Percentiles rank a stretch among this genome's conserved stretches.
Conservation (phyloP, 2,113 vertebrate species). For the Stomatorhinus ivindoensis region DNA sequence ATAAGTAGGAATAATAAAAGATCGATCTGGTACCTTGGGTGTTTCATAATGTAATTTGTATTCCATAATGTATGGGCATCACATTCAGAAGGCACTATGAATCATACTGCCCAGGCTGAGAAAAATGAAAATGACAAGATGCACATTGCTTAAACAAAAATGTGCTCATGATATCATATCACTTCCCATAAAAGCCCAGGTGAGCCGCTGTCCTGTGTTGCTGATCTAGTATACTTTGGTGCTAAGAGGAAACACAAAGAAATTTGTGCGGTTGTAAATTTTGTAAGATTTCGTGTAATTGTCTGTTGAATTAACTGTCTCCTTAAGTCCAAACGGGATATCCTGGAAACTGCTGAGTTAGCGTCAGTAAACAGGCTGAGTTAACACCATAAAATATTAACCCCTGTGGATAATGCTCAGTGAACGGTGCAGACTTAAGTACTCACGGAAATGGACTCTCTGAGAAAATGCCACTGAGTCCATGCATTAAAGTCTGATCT, state of each 20-base stretch:
- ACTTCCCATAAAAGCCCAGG: background rate
- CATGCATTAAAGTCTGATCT: background rate
- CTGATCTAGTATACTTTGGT: background rate
- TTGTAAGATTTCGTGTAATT: background rate
- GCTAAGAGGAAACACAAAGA: background rate
- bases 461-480: background rate
- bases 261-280: too few relatives aligned
- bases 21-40: background rate
- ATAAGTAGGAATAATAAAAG: background rate
- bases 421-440: background rate
- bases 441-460: background rate
- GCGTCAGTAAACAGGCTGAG: background rate
- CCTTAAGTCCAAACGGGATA: background rate
- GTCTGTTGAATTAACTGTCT: background rate
- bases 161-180: background rate
- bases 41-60: conserved; percentile 8
- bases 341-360: background rate
- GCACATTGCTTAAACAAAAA: background rate
- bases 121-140: background rate
- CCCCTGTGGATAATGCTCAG: background rate
- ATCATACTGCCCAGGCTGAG: background rate
- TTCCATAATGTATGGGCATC: background rate
- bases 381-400: conserved; percentile 10
- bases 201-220: background rate
- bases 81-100: background rate